Evolutionary conservation across 2,797 vertebrate genomes (phyloP), one percentile per base, ranked within the genome.

Genomic region (Acrocephalus scirpaceus): DNA sequence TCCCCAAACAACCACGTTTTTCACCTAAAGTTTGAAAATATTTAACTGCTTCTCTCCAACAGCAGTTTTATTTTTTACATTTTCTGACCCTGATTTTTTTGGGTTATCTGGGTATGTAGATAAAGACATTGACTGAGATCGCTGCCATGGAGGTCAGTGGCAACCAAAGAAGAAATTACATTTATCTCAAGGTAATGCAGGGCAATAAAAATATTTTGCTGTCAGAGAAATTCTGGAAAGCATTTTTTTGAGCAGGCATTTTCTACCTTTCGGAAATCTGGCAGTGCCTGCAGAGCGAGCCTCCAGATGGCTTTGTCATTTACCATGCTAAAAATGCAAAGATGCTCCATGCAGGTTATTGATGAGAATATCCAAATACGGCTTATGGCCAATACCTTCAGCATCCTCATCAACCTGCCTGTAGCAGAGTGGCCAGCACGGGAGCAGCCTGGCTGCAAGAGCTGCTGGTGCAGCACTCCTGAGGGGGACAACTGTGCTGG

Each of bases 81-180:
- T 67, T 71, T 38, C 42, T 83, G 57, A 54, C 86, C 11, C 21
- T 1, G 30, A 0, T 16, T n/a, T 40, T n/a, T 38, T 1, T 3
- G 29, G 11, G 25, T 40, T 4, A 23, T 21, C 25, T 4, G 4
- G 4, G 3, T 48, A 11, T 3, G 34, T 7, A 23, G 12, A 45
- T 7, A 44, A 88, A 74, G 22, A 74, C 13, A 12, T 14, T 21
- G 44, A 25, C 45, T 44, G 56, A 60, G 38, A 44, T 51, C 1
- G 0, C 56, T 60, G 38, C 71, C 0, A 0, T n/a, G 3, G 45
- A 81, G 17, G 45, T 62, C 38, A 86, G 13, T 27, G 25, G 18
- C 73, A 92, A 30, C 26, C 60, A 40, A 67, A 66, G 36, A 60
- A 67, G 22, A 90, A 86, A 90, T 29, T 1, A 22, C 26, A 19